Percentiles rank a stretch among this genome's conserved stretches.
Evolutionary conservation across 2,888 invertebrate genomes (phyloP).

Genomic region (Platycheirus albimanus): DNA sequence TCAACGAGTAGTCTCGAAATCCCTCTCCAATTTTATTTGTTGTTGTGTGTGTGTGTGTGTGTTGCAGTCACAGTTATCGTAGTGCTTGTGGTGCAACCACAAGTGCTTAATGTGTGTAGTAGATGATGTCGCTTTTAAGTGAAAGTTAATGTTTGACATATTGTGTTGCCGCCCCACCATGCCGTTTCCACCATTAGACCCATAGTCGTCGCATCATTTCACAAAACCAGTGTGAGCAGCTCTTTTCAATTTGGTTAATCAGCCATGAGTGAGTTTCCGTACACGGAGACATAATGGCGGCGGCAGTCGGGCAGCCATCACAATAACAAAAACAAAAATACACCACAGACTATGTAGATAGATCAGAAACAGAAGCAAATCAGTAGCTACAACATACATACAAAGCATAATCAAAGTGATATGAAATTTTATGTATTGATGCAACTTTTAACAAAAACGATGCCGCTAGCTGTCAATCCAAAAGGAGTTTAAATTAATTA

Average conservation of each 20-base stretch:
- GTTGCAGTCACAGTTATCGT: no score
- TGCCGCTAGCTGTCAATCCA: constrained; percentile 26
- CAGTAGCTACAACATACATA: constrained; percentile 1
- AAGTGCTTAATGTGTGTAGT: constrained; percentile 46
- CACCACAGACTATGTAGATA: background rate
- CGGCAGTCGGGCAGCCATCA: background rate
- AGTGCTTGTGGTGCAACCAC: constrained; percentile 42
- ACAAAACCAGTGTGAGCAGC: constrained; percentile 52
- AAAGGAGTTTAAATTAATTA: constrained; percentile 48
- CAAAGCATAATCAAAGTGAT: constrained; percentile 15
- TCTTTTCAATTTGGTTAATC: constrained; percentile 72
- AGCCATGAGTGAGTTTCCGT: constrained; percentile 57
- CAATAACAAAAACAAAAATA: background rate
- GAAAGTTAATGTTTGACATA: constrained; percentile 45
- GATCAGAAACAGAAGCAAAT: constrained; percentile 9
- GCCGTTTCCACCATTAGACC: constrained; percentile 21
- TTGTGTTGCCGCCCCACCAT: constrained; percentile 3
- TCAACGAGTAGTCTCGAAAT: constrained; percentile 40
- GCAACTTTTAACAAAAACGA: background rate
- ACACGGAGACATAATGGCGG: constrained; percentile 37
- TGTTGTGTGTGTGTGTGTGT: no score
- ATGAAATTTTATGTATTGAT: constrained; percentile 3
- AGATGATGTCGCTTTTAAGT: constrained; percentile 19
- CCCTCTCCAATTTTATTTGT: background rate
- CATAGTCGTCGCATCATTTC: constrained; percentile 31